phyloP scores from a whole-genome alignment of 2,888 invertebrate genomes.

The Anaspis maculata region DNA sequence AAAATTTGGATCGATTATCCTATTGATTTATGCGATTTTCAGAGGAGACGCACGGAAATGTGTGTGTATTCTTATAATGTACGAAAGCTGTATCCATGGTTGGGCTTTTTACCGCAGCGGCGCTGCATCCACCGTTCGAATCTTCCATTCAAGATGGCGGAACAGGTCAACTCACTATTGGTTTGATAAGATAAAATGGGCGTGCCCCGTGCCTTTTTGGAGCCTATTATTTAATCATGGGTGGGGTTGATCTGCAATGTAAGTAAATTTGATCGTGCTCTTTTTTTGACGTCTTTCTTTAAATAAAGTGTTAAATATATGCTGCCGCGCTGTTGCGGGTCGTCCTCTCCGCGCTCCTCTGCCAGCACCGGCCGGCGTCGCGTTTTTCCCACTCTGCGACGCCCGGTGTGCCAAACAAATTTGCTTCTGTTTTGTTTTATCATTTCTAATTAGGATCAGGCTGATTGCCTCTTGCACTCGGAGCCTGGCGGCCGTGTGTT shows the following conservation, averaged over 20 bases:
- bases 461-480: no score
- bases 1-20: conserved; percentile 23
- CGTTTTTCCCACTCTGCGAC: no score
- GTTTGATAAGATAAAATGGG: conserved; percentile 23
- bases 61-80: conserved; percentile 30
- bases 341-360: no score
- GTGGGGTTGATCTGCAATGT: conserved; percentile 19
- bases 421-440: no score
- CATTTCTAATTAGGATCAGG: no score
- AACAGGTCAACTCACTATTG: conserved; percentile 24
- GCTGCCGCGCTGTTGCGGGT: no score
- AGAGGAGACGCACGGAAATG: conserved; percentile 29
- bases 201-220: conserved; percentile 19
- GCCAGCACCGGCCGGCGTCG: no score
- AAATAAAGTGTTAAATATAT: conserved; percentile 39
- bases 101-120: conserved; percentile 28
- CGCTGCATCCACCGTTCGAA: conserved; percentile 29
- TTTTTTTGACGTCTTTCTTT: conserved; percentile 25
- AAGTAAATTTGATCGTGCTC: conserved; percentile 27
- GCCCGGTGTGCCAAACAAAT: no score
- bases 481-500: no score
- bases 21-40: conserved; percentile 36
- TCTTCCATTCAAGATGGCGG: conserved; percentile 35
- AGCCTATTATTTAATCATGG: conserved; percentile 15
- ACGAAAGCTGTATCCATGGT: conserved; percentile 32